Conservation (phyloP, 1,140 invertebrate genomes). For the Acromyrmex echinatior region DNA sequence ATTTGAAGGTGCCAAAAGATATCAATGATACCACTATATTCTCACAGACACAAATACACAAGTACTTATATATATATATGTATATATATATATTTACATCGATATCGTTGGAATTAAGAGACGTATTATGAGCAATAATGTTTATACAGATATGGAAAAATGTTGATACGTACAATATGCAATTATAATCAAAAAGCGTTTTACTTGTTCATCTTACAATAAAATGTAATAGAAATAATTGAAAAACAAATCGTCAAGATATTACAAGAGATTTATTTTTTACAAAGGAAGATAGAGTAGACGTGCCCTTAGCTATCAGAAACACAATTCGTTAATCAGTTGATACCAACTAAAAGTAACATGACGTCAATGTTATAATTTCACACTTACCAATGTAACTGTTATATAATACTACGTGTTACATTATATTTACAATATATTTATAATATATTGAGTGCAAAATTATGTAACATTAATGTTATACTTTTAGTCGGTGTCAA, state of each 20-base stretch:
- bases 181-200: background rate
- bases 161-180: background rate
- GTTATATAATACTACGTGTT: no score
- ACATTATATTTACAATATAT: no score
- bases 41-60: background rate
- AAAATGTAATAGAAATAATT: background rate
- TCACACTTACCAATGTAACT: no score
- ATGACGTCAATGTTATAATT: no score
- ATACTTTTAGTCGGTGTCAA: no score
- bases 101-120: slow-evolving; percentile 20
- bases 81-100: slow-evolving; percentile 13
- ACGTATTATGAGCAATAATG: background rate
- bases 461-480: no score
- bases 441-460: no score
- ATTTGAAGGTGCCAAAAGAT: background rate
- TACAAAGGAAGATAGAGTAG: no score
- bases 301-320: no score
- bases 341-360: no score
- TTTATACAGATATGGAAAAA: background rate
- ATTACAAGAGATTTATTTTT: no score
- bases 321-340: no score
- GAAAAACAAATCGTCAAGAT: background rate
- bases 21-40: slow-evolving; percentile 12
- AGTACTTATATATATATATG: background rate
- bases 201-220: background rate